These are phyloP conservation scores for Basileuterus tristriatus DNA, from an alignment of 2,797 vertebrate species.

Conservation along the genomic window DNA sequence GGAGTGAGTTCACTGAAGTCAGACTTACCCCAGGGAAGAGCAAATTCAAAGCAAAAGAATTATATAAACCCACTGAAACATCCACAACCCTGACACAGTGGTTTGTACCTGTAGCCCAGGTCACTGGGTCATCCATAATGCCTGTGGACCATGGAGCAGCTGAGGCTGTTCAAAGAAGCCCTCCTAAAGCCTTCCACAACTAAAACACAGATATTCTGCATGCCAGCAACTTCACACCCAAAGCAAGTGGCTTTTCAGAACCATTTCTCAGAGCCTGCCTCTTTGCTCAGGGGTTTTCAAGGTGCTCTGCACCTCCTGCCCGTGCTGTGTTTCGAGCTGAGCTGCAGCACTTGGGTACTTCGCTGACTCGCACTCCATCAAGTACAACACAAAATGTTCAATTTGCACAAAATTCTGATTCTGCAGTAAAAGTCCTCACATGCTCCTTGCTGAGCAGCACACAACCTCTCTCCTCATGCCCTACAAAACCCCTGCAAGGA, in stretches of 20 bases:
- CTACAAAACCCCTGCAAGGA: neutral
- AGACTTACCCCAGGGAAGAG: neutral
- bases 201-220: neutral
- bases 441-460: neutral
- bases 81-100: neutral
- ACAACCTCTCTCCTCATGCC: neutral
- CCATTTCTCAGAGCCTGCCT: neutral
- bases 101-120: neutral
- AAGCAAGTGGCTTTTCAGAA: neutral
- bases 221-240: neutral
- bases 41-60: neutral
- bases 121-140: neutral
- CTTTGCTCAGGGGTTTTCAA: neutral
- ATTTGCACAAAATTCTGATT: neutral
- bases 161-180: neutral
- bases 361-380: neutral
- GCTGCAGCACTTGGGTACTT: neutral
- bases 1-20: neutral
- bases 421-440: neutral
- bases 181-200: neutral
- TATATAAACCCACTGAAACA: neutral
- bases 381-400: neutral
- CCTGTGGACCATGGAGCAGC: neutral
- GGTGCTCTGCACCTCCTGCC: neutral
- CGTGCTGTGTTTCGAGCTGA: neutral